phyloP scores from a whole-genome alignment of 2,888 invertebrate species.

The Cartodere bifasciata region DNA sequence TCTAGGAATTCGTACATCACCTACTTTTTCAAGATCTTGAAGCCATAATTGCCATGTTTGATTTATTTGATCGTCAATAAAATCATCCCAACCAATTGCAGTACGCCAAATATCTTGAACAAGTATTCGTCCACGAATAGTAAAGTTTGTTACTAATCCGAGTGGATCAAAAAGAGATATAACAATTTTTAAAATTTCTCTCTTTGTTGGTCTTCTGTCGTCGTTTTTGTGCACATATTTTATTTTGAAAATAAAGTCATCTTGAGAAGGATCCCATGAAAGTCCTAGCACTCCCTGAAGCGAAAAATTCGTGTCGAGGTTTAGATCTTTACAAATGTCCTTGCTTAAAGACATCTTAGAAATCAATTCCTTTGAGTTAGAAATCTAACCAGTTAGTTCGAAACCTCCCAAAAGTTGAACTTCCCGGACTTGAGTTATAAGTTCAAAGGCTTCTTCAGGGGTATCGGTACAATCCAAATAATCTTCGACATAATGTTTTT shows the following conservation, averaged over 20 bases:
- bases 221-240: no score
- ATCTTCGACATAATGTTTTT: conserved; percentile 18
- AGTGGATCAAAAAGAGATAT: conserved; percentile 25
- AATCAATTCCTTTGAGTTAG: conserved; percentile 14
- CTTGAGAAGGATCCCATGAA: conserved; percentile 13
- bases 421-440: conserved; percentile 6
- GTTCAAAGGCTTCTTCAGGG: conserved; percentile 14
- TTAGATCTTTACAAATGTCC: neutral
- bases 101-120: conserved; percentile 20
- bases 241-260: conserved; percentile 15
- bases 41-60: conserved; percentile 17
- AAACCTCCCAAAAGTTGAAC: conserved; percentile 7
- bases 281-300: conserved; percentile 13
- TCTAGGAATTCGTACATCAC: conserved; percentile 9
- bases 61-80: conserved; percentile 10
- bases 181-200: conserved; percentile 14
- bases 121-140: conserved; percentile 17
- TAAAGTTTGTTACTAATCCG: conserved; percentile 18
- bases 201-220: conserved; percentile 14
- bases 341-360: conserved; percentile 14
- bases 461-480: conserved; percentile 12
- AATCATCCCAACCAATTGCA: conserved; percentile 15
- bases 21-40: conserved; percentile 9
- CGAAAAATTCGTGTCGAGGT: conserved; percentile 3
- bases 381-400: conserved; percentile 17